Evolutionary conservation across 2,797 vertebrate species (phyloP).

Genomic region (Bucorvus abyssinicus): DNA sequence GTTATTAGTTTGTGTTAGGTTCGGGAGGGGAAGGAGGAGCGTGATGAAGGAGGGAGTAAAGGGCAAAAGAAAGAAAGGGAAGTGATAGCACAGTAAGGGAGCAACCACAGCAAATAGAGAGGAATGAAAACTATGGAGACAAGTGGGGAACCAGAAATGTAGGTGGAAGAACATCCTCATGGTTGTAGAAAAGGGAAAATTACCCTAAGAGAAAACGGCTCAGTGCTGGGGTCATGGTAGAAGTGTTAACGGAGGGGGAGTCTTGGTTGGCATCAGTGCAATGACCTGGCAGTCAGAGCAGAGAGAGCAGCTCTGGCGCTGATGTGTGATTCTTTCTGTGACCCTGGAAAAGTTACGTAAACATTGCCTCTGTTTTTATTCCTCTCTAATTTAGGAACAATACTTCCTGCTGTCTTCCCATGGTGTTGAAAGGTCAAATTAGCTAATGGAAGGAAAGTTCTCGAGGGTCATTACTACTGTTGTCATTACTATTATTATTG

Average conservation of each 20-base stretch:
- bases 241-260: not conserved
- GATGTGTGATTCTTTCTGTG: not conserved
- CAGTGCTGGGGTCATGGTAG: not conserved
- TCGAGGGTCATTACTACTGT: conserved; percentile 1
- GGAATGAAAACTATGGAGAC: not conserved
- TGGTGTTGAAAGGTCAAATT: conserved; percentile 13
- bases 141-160: not conserved
- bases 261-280: not conserved
- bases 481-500: conserved; percentile 21
- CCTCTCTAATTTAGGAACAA: conserved; percentile 18
- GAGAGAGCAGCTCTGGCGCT: not conserved
- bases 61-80: not conserved
- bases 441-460: not conserved
- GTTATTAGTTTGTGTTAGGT: not conserved
- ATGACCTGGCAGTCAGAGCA: not conserved
- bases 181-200: not conserved
- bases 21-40: not conserved
- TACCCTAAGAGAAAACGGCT: not conserved
- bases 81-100: not conserved
- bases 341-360: conserved; percentile 33
- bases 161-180: not conserved
- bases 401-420: conserved; percentile 12
- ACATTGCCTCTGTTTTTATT: conserved; percentile 25
- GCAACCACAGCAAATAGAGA: not conserved
- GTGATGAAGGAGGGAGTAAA: not conserved